A percentile compares a stretch with the other conserved stretches of the same genome.
Evolutionary conservation across 2,797 vertebrate species (phyloP).

Genomic region (Cuniculus paca): DNA sequence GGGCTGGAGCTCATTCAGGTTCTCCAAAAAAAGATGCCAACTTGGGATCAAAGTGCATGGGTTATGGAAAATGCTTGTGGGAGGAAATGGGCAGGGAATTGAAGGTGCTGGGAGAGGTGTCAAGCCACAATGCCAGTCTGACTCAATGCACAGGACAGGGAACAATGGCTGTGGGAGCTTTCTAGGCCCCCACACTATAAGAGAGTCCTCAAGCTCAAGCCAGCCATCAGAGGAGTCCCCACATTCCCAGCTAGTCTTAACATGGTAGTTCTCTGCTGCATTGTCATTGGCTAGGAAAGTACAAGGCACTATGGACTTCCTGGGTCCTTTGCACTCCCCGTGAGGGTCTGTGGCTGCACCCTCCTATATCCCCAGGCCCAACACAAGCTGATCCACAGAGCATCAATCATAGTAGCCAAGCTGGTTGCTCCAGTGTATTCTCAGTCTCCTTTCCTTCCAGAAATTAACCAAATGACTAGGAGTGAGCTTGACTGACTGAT

Average conservation of each 20-base stretch:
- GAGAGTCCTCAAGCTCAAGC: neutral
- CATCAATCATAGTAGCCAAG: neutral
- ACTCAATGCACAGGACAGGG: neutral
- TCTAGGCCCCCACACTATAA: neutral
- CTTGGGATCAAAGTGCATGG: neutral
- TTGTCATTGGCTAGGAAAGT: neutral
- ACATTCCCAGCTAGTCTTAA: neutral
- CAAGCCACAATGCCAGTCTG: neutral
- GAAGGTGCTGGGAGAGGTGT: neutral
- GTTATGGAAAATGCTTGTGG: neutral
- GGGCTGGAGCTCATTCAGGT: neutral
- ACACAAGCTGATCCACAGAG: neutral
- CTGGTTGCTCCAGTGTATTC: neutral
- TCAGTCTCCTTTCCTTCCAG: slow-evolving; percentile 22
- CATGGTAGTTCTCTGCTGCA: neutral
- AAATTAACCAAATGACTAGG: slow-evolving; percentile 38
- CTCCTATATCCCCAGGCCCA: neutral
- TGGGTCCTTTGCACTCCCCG: neutral
- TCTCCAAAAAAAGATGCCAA: neutral
- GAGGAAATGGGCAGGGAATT: neutral
- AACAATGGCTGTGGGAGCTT: no score
- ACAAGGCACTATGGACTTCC: neutral
- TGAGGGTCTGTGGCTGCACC: neutral
- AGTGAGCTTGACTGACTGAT: neutral
- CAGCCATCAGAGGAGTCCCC: no score